Evolutionary conservation across 1,140 invertebrate genomes (phyloP), one percentile per base, ranked within the genome.

Genomic region (Harlomillsia oculata): DNA sequence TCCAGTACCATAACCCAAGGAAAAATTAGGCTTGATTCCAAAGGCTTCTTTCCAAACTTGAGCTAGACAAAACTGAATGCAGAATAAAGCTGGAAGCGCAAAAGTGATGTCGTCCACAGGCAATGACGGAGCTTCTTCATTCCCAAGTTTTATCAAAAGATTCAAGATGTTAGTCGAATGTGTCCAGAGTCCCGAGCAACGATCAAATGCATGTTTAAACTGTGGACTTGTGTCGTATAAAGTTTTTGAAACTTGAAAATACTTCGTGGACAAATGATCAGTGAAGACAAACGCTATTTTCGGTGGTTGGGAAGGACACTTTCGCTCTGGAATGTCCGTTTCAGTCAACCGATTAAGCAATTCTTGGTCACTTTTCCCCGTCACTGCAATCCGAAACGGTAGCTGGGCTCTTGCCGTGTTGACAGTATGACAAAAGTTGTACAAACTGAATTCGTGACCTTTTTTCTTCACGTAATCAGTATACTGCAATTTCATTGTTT

Each of bases 401-500:
- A 58, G 53, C 36, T 58, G 39, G 9, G 56, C 48, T 28, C 56
- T 26, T 0, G 39, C 56, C 0, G 30, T 29, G 23, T 52, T 51
- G 1, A 34, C 29, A 6, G 45, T 58, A 25, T 45, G 37, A 1
- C 11, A 13, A 18, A 58, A 28, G 34, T 58, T 44, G 20, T 16
- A 39, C 6, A 50, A 26, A 9, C 9, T 13, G 11, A 13, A 18
- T n/a, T 13, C 16, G 9, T 25, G 9, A n/a, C n/a, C n/a, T 6
- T 26, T 39, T 5, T 6, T 16, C 34, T 50, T 37, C 39, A 52
- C 44, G n/a, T 36, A 41, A 6, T 36, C n/a, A 5, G 30, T 18
- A 23, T 52, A 58, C 13, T 43, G 13, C 5, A 9, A 18, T 3
- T 45, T 37, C 20, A 58, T 28, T 14, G 44, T 20, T 23, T 58